Evolutionary conservation across 1,140 invertebrate species (phyloP).

Genomic region (Anadara kagoshimensis): DNA sequence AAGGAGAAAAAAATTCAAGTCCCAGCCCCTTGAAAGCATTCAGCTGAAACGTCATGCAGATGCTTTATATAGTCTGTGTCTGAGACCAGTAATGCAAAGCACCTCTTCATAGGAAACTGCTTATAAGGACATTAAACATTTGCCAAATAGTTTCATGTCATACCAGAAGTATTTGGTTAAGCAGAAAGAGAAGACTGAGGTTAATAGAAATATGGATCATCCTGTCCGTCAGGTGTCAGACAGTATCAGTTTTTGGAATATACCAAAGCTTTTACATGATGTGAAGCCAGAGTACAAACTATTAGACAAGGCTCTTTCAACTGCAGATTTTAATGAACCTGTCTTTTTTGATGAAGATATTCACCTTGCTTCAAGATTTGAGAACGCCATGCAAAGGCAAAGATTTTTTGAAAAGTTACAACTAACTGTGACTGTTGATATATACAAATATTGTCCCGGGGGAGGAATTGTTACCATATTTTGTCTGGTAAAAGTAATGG

Average conservation of each 20-base stretch:
- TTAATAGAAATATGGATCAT: background rate
- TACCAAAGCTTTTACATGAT: background rate
- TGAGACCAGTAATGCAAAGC: background rate
- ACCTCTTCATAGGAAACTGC: background rate
- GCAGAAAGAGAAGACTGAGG: background rate
- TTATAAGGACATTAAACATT: conserved; percentile 1
- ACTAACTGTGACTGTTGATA: conserved; percentile 38
- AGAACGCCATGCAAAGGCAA: background rate
- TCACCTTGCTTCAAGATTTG: conserved; percentile 34
- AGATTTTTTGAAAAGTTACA: conserved; percentile 33
- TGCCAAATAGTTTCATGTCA: background rate
- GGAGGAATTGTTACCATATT: conserved; percentile 16
- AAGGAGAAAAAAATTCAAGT: background rate
- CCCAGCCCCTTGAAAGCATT: background rate
- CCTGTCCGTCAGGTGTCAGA: background rate
- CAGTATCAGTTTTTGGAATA: background rate
- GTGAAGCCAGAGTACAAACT: background rate
- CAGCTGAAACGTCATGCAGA: background rate
- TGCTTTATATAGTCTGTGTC: background rate
- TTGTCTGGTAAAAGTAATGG: conserved; percentile 3
- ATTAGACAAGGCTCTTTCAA: background rate
- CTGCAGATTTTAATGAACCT: background rate
- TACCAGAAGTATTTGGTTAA: background rate
- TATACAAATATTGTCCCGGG: conserved; percentile 26
- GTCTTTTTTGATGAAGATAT: conserved; percentile 34